Percentiles rank a stretch among this genome's conserved stretches.
Evolutionary conservation across 2,888 invertebrate genomes (phyloP).

Genomic region (Odontocolon sp.): DNA sequence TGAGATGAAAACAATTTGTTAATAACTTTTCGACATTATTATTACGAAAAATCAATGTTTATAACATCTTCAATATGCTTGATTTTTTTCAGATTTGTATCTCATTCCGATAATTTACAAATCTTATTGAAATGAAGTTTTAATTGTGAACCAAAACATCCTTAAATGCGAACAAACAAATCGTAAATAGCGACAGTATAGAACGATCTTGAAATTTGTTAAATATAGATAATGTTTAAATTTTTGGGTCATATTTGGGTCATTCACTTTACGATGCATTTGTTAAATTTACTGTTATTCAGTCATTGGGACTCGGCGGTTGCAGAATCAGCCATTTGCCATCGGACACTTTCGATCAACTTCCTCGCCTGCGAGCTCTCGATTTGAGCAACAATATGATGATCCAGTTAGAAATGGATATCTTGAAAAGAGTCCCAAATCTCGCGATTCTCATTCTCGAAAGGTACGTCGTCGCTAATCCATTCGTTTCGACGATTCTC

Average conservation of each 20-base stretch:
- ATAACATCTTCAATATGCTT: too few relatives aligned
- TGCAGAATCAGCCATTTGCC: slow-evolving; percentile 73
- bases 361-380: slow-evolving; percentile 70
- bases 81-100: too few relatives aligned
- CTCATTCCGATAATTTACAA: too few relatives aligned
- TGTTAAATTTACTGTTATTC: slow-evolving; percentile 3
- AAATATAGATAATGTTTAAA: not conserved
- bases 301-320: slow-evolving; percentile 72
- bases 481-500: not conserved
- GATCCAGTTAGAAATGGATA: slow-evolving; percentile 66
- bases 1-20: too few relatives aligned
- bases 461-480: slow-evolving; percentile 61
- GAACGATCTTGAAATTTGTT: too few relatives aligned
- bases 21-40: too few relatives aligned
- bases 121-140: too few relatives aligned
- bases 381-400: slow-evolving; percentile 75
- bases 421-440: slow-evolving; percentile 60
- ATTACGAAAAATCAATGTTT: too few relatives aligned
- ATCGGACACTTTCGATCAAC: slow-evolving; percentile 68
- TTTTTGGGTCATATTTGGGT: not conserved
- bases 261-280: not conserved
- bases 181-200: too few relatives aligned
- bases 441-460: slow-evolving; percentile 67
- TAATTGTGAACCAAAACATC: too few relatives aligned
- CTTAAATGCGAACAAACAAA: too few relatives aligned